Evolutionary conservation across 2,113 vertebrate species (phyloP).

Genomic region (Heterotis niloticus): DNA sequence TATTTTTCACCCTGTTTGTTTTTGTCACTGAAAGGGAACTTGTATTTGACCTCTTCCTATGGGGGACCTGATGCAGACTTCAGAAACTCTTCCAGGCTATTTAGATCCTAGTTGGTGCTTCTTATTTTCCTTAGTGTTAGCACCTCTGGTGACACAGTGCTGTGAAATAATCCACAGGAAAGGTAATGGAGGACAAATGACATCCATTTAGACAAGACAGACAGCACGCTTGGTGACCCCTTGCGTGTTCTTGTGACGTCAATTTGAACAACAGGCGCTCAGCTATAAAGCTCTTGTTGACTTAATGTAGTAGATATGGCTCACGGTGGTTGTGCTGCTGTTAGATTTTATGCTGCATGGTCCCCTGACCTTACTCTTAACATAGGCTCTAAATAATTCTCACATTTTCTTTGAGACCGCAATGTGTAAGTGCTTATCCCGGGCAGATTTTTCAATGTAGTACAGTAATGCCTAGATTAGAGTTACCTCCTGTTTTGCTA

Average conservation of each 20-base stretch:
- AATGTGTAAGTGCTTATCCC: too few relatives aligned
- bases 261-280: not conserved
- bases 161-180: slow-evolving; percentile 32
- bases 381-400: slow-evolving; percentile 25
- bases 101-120: not conserved
- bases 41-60: slow-evolving; percentile 22
- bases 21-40: slow-evolving; percentile 35
- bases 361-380: not conserved
- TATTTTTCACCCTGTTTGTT: slow-evolving; percentile 44
- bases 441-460: too few relatives aligned
- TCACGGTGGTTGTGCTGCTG: slow-evolving; percentile 2
- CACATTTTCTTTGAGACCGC: not conserved
- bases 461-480: too few relatives aligned
- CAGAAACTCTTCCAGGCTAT: slow-evolving; percentile 18
- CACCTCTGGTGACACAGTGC: not conserved
- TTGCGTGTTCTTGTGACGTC: not conserved
- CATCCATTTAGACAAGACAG: not conserved
- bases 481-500: too few relatives aligned
- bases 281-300: not conserved
- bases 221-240: not conserved
- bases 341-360: slow-evolving; percentile 5
- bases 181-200: slow-evolving; percentile 13
- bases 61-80: slow-evolving; percentile 5
- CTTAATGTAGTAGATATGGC: not conserved
- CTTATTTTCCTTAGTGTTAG: not conserved